Evolutionary conservation across 92 coral and sea anemone genomes (phyloP).

Genomic region (Siderastrea radians): DNA sequence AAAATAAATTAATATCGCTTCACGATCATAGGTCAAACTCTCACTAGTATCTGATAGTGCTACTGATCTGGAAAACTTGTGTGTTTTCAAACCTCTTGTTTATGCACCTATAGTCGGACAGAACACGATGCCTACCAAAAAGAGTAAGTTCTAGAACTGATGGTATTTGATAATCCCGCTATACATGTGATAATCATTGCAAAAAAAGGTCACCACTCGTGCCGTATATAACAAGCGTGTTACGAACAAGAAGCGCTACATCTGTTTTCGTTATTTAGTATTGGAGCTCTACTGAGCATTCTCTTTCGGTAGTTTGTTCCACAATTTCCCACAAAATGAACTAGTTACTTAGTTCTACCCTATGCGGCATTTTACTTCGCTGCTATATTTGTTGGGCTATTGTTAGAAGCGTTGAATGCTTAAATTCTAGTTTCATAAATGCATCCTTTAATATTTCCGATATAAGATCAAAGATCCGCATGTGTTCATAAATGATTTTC

Average conservation of each 20-base stretch:
- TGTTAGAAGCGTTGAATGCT: background rate
- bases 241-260: background rate
- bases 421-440: too few species aligned
- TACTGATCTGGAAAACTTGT: constrained; percentile 7
- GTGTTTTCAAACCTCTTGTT: constrained; percentile 21
- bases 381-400: background rate
- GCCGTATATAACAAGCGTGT: background rate
- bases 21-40: constrained; percentile 36
- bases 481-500: background rate
- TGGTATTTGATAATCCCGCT: constrained; percentile 20
- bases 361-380: background rate
- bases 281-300: background rate
- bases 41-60: constrained; percentile 19
- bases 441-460: too few species aligned
- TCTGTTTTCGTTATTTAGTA: constrained; percentile 14
- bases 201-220: constrained; percentile 9
- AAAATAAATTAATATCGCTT: constrained; percentile 6
- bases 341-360: background rate
- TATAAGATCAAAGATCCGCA: too few species aligned
- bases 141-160: constrained; percentile 28
- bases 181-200: background rate
- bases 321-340: background rate
- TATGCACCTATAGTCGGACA: constrained; percentile 1
- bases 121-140: constrained; percentile 36
- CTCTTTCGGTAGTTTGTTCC: background rate